phyloP scores from a whole-genome alignment of 2,113 vertebrate genomes.

The Pavo muticus region DNA sequence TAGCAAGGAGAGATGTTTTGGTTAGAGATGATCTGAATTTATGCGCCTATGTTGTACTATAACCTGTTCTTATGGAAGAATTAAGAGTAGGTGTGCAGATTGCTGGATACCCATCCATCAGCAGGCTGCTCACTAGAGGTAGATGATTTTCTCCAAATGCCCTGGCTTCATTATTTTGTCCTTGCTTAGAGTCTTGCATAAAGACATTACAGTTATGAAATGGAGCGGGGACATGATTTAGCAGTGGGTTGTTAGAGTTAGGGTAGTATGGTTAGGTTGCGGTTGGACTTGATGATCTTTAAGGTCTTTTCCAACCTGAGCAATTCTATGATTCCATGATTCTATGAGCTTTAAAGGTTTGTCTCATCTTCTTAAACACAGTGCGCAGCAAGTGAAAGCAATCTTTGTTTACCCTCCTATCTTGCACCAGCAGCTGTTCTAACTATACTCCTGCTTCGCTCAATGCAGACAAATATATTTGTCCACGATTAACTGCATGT shows the following conservation, averaged over 20 bases:
- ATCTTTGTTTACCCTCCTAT: neutral
- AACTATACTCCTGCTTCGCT: neutral
- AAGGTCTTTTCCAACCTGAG: too few species aligned
- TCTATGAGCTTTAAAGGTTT: neutral
- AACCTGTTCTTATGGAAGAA: neutral
- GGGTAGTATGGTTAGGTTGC: too few species aligned
- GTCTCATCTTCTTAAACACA: neutral
- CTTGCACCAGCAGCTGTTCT: neutral
- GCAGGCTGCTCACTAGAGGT: neutral
- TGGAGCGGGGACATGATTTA: neutral
- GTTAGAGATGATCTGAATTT: slow-evolving; percentile 27
- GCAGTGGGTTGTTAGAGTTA: too few species aligned
- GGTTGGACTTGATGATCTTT: too few species aligned
- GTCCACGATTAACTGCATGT: neutral
- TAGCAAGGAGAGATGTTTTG: neutral
- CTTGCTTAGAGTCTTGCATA: neutral
- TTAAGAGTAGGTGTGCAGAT: neutral
- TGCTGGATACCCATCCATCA: neutral
- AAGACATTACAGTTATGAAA: neutral
- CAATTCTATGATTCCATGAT: too few species aligned
- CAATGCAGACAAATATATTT: neutral
- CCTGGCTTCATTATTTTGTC: neutral
- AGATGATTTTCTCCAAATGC: neutral
- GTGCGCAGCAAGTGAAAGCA: neutral
- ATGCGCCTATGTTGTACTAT: neutral